phyloP scores from a whole-genome alignment of 2,113 vertebrate species.

The Microcebus griseorufus region DNA sequence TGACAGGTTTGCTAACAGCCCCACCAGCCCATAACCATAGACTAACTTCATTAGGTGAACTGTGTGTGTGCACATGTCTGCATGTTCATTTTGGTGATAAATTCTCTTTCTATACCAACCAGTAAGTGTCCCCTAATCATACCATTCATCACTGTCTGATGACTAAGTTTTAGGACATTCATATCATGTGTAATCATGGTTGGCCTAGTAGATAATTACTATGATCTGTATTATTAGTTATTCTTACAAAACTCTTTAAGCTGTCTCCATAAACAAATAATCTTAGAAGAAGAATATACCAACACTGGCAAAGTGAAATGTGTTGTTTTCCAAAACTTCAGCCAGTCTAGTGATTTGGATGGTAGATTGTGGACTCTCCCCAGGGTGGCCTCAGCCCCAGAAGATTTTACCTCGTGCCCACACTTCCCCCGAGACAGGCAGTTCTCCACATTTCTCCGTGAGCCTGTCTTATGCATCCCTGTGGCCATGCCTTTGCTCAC shows the following conservation, averaged over 20 bases:
- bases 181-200: neutral
- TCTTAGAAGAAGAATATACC: neutral
- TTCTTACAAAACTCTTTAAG: conserved; percentile 19
- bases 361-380: neutral
- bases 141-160: neutral
- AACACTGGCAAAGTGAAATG: neutral
- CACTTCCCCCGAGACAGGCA: neutral
- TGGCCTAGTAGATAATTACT: neutral
- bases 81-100: neutral
- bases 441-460: neutral
- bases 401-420: neutral
- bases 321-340: neutral
- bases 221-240: neutral
- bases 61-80: neutral
- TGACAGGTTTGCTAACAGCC: neutral
- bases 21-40: neutral
- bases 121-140: neutral
- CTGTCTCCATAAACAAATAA: neutral
- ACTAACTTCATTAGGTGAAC: neutral
- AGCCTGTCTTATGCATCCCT: neutral
- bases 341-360: neutral
- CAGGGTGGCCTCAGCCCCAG: neutral
- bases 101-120: neutral
- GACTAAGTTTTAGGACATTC: neutral
- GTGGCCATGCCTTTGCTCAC: neutral